Evolutionary conservation across 1,140 invertebrate species (phyloP).

Genomic region (Tetraneura akinire): DNA sequence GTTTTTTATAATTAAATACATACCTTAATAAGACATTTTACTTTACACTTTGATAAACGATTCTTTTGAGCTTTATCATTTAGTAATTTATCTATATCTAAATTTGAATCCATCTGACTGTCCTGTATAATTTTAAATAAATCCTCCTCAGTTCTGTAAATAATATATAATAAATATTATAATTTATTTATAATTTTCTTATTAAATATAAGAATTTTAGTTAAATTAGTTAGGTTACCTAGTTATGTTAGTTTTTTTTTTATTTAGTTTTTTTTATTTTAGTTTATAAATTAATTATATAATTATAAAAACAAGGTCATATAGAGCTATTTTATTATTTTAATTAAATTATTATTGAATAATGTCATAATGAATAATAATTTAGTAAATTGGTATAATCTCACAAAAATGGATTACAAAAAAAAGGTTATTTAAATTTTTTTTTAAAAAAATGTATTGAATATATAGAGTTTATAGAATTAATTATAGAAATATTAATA

Average conservation of each 20-base stretch:
- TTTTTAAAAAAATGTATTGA: no score
- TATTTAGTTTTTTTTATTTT: not conserved
- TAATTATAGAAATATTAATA: no score
- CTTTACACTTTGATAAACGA: conserved; percentile 19
- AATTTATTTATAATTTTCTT: no score
- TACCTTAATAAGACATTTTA: conserved; percentile 45
- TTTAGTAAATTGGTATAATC: no score
- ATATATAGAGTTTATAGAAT: no score
- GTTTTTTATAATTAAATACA: not conserved
- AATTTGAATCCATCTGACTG: conserved; percentile 3
- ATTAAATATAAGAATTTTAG: not conserved
- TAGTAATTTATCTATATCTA: conserved; percentile 28
- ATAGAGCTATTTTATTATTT: not conserved
- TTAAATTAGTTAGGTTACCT: not conserved
- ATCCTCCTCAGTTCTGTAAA: conserved; percentile 26
- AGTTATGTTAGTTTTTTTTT: not conserved
- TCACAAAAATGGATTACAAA: no score
- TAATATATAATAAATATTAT: not conserved
- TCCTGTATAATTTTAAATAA: not conserved
- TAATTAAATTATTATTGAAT: no score
- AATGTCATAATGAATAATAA: no score
- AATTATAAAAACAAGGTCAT: not conserved
- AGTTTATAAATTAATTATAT: not conserved
- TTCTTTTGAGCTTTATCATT: conserved; percentile 25
- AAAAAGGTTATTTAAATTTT: no score